Evolutionary conservation across 2,113 vertebrate species (phyloP).

Genomic region (Pao palembangensis): DNA sequence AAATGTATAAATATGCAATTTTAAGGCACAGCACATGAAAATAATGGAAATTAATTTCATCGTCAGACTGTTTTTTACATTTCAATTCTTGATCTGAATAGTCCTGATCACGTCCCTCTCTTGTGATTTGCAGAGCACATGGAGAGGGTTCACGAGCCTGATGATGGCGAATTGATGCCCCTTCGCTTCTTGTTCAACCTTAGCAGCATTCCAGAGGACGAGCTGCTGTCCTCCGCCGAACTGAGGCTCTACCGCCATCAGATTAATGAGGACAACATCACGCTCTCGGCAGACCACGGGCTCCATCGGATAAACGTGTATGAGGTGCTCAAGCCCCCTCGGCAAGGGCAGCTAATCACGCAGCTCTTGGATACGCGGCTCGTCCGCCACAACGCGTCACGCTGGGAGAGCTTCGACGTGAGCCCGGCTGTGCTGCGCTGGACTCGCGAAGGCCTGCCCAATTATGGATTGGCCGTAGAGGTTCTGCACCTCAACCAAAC

Average conservation of each 20-base stretch:
- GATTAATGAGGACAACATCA: conserved; percentile 74
- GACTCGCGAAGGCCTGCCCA: conserved; percentile 88
- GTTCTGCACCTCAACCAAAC: conserved; percentile 84
- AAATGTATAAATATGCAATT: conserved; percentile 20
- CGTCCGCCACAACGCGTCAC: conserved; percentile 87
- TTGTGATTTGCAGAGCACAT: conserved; percentile 81
- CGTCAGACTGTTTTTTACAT: background rate
- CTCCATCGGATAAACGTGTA: conserved; percentile 96
- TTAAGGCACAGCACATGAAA: background rate
- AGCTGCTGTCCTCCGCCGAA: conserved; percentile 93
- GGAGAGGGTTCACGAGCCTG: conserved; percentile 79
- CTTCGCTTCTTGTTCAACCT: conserved; percentile 95
- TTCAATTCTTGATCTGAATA: no score
- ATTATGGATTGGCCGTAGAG: conserved; percentile 93
- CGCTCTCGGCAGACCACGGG: conserved; percentile 67
- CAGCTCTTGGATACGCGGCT: conserved; percentile 94
- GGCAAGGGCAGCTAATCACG: conserved; percentile 82
- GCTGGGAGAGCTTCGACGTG: conserved; percentile 97
- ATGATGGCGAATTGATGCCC: conserved; percentile 58
- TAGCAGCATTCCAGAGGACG: conserved; percentile 92
- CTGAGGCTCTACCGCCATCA: conserved; percentile 91
- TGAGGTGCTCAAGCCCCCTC: conserved; percentile 89
- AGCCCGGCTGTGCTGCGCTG: conserved; percentile 94
- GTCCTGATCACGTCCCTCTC: background rate
- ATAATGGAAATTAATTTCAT: background rate